Conservation (phyloP, 2,888 invertebrate genomes). For the Lithophane semibrunnea region DNA sequence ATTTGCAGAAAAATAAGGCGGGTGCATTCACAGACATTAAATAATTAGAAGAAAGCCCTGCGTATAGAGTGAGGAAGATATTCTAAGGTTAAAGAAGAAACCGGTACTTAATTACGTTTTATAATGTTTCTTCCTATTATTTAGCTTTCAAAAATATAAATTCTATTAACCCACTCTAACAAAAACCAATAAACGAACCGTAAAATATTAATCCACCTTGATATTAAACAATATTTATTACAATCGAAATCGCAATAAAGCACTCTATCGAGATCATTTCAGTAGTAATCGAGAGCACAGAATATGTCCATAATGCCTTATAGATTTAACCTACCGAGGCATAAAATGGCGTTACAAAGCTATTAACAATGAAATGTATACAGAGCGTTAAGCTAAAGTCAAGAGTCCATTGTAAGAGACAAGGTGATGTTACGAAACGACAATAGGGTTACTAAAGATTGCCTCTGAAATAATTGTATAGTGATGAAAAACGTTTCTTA, state of each 20-base stretch:
- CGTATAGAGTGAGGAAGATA: neutral
- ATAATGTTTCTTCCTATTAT: neutral
- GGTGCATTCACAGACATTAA: neutral
- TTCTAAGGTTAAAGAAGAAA: neutral
- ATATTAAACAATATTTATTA: slow-evolving; percentile 37
- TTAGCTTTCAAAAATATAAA: slow-evolving; percentile 17
- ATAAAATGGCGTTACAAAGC: slow-evolving; percentile 70
- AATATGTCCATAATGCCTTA: slow-evolving; percentile 46
- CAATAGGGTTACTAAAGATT: slow-evolving; percentile 58
- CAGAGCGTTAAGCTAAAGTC: slow-evolving; percentile 72
- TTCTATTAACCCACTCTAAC: slow-evolving; percentile 1
- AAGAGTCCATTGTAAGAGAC: slow-evolving; percentile 74
- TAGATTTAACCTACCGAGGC: slow-evolving; percentile 69
- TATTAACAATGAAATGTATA: slow-evolving; percentile 75
- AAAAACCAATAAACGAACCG: slow-evolving; percentile 30
- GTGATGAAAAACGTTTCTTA: slow-evolving; percentile 54
- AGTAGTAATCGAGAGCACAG: slow-evolving; percentile 33
- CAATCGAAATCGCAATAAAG: slow-evolving; percentile 19
- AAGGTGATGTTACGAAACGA: slow-evolving; percentile 82
- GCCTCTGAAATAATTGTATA: slow-evolving; percentile 41
- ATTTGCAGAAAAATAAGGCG: neutral
- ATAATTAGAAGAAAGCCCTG: neutral
- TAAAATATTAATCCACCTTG: slow-evolving; percentile 45
- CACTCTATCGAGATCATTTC: slow-evolving; percentile 44
- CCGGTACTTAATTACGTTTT: neutral